Evolutionary conservation across 2,797 vertebrate species (phyloP).

Genomic region (Triplophysa bombifrons): DNA sequence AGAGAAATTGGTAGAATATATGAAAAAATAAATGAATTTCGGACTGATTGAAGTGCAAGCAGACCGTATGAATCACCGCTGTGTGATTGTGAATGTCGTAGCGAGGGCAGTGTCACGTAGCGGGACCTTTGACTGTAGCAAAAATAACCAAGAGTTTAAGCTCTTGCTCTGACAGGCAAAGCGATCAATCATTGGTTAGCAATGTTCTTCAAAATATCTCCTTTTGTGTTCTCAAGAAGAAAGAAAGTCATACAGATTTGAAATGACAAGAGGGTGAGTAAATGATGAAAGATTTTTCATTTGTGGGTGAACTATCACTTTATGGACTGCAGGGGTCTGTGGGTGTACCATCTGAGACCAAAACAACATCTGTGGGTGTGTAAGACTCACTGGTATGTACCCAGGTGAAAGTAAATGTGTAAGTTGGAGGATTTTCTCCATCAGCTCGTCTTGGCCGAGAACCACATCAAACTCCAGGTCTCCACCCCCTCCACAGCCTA

Average conservation of each 20-base stretch:
- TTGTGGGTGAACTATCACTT: too few relatives aligned
- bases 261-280: too few relatives aligned
- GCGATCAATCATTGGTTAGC: too few relatives aligned
- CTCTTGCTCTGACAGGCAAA: not conserved
- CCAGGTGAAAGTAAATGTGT: slow-evolving; percentile 83
- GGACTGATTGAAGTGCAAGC: not conserved
- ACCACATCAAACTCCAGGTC: slow-evolving; percentile 72
- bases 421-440: slow-evolving; percentile 79
- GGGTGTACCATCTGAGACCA: not conserved
- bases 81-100: slow-evolving; percentile 5
- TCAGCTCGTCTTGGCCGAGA: slow-evolving; percentile 82
- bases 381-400: slow-evolving; percentile 80
- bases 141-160: not conserved
- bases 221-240: too few relatives aligned
- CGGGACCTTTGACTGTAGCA: not conserved
- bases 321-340: not conserved
- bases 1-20: slow-evolving; percentile 50
- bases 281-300: too few relatives aligned
- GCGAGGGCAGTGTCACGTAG: not conserved
- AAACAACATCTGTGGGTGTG: slow-evolving; percentile 14
- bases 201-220: too few relatives aligned
- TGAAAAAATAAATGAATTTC: slow-evolving; percentile 11
- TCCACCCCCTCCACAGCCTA: slow-evolving; percentile 67
- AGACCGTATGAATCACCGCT: slow-evolving; percentile 6
- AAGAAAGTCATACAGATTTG: too few relatives aligned